Percentiles rank a stretch among this genome's conserved stretches.
Conservation (phyloP, 2,797 vertebrate species). For the Dromococcyx pavoninus region DNA sequence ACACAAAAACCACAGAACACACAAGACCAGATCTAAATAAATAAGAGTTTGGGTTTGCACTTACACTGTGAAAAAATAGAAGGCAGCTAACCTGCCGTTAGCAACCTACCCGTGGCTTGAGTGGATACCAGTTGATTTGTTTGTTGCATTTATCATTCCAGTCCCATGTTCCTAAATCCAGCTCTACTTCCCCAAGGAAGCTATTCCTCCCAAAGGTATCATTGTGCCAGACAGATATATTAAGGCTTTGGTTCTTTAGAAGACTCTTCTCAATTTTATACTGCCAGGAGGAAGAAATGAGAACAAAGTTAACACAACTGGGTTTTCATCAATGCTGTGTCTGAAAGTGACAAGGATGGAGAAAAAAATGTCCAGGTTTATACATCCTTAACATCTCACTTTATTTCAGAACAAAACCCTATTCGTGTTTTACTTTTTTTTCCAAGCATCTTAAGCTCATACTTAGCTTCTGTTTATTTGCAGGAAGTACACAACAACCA, state of each 20-base stretch:
- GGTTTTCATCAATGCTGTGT: not conserved
- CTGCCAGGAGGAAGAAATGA: constrained; percentile 68
- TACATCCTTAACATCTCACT: not conserved
- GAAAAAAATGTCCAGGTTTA: not conserved
- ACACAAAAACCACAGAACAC: not conserved
- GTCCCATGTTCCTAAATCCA: constrained; percentile 89
- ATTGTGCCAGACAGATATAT: constrained; percentile 93
- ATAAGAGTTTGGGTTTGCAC: not conserved
- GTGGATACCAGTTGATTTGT: constrained; percentile 85
- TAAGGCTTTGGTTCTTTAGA: constrained; percentile 84
- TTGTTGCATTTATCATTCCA: constrained; percentile 84
- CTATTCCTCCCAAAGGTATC: constrained; percentile 89
- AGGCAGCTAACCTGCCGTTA: not conserved
- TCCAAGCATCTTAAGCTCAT: not conserved
- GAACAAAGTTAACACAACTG: not conserved
- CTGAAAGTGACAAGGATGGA: not conserved
- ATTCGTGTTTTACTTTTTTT: not conserved
- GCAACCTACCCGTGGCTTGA: constrained; percentile 85
- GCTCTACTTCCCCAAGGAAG: constrained; percentile 91
- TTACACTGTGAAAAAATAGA: not conserved
- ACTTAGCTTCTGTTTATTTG: not conserved
- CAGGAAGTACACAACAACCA: not conserved
- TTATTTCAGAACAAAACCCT: not conserved
- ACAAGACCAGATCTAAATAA: not conserved
- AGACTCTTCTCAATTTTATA: constrained; percentile 84